phyloP scores from a whole-genome alignment of 2,797 vertebrate species.

The Threskiornis aethiopicus region DNA sequence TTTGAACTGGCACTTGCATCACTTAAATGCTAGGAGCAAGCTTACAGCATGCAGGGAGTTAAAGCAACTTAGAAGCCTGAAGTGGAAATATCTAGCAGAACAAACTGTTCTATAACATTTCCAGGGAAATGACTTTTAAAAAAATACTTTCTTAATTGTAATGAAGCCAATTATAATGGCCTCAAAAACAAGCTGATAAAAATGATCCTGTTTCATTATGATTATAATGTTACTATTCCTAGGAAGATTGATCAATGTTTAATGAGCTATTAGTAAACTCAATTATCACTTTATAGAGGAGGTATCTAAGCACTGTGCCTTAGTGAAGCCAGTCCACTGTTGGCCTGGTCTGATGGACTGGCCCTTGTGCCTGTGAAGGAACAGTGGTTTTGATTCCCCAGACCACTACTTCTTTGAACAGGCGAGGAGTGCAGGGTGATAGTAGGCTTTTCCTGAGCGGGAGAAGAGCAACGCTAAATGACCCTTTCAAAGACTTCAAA shows the following conservation, averaged over 20 bases:
- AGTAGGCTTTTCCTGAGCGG: neutral
- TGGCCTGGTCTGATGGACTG: neutral
- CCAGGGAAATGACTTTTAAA: conserved; percentile 55
- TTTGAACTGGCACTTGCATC: conserved; percentile 42
- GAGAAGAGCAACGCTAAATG: neutral
- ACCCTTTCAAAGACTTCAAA: conserved; percentile 18
- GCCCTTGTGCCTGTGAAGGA: neutral
- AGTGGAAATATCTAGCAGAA: conserved; percentile 48
- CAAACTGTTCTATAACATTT: conserved; percentile 65
- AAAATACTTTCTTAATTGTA: conserved; percentile 66
- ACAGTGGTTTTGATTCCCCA: neutral
- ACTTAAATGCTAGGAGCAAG: neutral
- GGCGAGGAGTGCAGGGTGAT: neutral
- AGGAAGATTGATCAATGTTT: conserved; percentile 57
- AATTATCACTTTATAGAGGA: conserved; percentile 29
- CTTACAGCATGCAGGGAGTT: conserved; percentile 34
- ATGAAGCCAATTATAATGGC: conserved; percentile 36
- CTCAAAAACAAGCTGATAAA: conserved; percentile 48
- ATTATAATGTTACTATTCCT: conserved; percentile 55
- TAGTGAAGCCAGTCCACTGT: neutral
- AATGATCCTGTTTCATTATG: conserved; percentile 27
- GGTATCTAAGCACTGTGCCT: neutral
- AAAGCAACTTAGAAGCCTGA: conserved; percentile 34
- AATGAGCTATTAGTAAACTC: conserved; percentile 62
- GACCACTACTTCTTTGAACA: neutral